phyloP scores from a whole-genome alignment of 2,797 vertebrate species.

The Caiman crocodilus region DNA sequence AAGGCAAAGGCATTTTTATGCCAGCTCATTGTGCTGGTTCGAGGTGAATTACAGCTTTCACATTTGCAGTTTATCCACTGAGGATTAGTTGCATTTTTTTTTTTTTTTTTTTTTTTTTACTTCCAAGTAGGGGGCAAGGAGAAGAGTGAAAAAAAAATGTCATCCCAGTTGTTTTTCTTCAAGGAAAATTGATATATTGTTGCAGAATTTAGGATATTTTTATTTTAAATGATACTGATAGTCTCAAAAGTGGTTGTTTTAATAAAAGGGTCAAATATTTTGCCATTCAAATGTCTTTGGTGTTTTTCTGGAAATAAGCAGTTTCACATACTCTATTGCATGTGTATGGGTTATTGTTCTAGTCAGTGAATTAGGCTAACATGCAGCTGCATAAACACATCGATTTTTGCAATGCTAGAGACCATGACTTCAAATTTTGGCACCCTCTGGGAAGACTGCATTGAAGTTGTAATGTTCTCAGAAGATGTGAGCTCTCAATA shows the following conservation, averaged over 20 bases:
- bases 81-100: slow-evolving; percentile 14
- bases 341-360: slow-evolving; percentile 58
- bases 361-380: slow-evolving; percentile 61
- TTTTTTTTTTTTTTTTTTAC: slow-evolving; percentile 38
- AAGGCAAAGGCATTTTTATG: slow-evolving; percentile 32
- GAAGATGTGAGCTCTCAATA: slow-evolving; percentile 57
- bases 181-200: background rate
- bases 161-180: slow-evolving; percentile 23
- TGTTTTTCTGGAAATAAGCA: slow-evolving; percentile 25
- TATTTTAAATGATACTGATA: background rate
- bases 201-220: background rate
- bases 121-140: slow-evolving; percentile 39
- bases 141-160: background rate
- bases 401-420: slow-evolving; percentile 47
- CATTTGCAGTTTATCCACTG: slow-evolving; percentile 24
- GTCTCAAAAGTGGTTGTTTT: slow-evolving; percentile 45
- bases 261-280: background rate
- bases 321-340: slow-evolving; percentile 58
- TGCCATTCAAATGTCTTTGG: background rate
- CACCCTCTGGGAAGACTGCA: slow-evolving; percentile 45
- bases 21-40: slow-evolving; percentile 30
- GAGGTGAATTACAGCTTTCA: slow-evolving; percentile 34
- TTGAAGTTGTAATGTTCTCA: slow-evolving; percentile 9
- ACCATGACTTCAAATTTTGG: slow-evolving; percentile 28
- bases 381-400: slow-evolving; percentile 73